Percentiles rank a stretch among this genome's conserved stretches.
phyloP scores from a whole-genome alignment of 2,113 vertebrate species.

The Callopanchax toddi region DNA sequence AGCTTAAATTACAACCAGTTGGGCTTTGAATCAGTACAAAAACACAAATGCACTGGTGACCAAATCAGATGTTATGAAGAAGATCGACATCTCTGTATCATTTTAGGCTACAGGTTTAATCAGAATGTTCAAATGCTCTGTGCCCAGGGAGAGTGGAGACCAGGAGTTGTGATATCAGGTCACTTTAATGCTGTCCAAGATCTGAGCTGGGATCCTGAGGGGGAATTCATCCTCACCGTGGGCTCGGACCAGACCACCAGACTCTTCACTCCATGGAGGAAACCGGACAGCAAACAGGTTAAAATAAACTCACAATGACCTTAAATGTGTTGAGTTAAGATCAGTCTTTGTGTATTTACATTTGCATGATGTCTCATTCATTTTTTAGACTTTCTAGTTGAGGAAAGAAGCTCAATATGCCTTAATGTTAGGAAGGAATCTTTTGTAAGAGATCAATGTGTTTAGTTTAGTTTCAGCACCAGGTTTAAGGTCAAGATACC shows the following conservation, averaged over 20 bases:
- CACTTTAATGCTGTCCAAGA: slow-evolving; percentile 93
- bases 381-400: not conserved
- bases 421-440: not conserved
- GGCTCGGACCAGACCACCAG: slow-evolving; percentile 95
- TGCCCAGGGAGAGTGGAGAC: slow-evolving; percentile 87
- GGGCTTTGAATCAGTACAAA: slow-evolving; percentile 18
- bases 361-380: not conserved
- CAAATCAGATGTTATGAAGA: slow-evolving; percentile 19
- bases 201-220: slow-evolving; percentile 93
- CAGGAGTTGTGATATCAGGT: slow-evolving; percentile 90
- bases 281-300: slow-evolving; percentile 80
- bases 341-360: not conserved
- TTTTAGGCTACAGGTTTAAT: not conserved
- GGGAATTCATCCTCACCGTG: slow-evolving; percentile 92
- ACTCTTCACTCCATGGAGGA: slow-evolving; percentile 92
- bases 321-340: not conserved
- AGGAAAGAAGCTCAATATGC: not conserved
- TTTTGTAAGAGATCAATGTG: slow-evolving; percentile 6
- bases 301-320: not conserved
- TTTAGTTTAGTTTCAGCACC: slow-evolving; percentile 37
- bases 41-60: slow-evolving; percentile 19
- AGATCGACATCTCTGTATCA: not conserved
- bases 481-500: slow-evolving; percentile 31
- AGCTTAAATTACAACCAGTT: slow-evolving; percentile 15
- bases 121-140: not conserved